A percentile compares a stretch with the other conserved stretches of the same genome.
Conservation (phyloP, 2,888 invertebrate species). For the Chloroclystis v-ata region DNA sequence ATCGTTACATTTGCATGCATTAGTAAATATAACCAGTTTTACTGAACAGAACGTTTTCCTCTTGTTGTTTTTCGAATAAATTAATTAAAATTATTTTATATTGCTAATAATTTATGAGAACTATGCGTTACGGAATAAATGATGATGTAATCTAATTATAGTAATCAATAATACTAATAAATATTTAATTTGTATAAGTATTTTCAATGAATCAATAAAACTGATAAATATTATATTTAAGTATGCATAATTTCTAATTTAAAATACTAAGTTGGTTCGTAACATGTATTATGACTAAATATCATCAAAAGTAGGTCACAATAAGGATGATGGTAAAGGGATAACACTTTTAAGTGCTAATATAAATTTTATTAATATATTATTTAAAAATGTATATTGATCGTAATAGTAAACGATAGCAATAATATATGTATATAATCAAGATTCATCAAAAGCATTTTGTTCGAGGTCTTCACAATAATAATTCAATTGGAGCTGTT, state of each 20-base stretch:
- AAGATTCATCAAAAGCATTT: conserved; percentile 27
- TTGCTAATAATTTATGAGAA: neutral
- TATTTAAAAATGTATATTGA: too few species aligned
- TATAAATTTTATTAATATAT: too few species aligned
- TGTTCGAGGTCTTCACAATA: conserved; percentile 31
- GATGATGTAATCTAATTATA: neutral
- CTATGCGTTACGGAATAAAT: neutral
- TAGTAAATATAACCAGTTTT: conserved; percentile 35
- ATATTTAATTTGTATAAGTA: too few species aligned
- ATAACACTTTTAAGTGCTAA: too few species aligned
- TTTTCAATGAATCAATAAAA: too few species aligned
- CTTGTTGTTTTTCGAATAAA: conserved; percentile 32
- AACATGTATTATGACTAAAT: too few species aligned
- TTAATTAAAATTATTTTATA: conserved; percentile 20
- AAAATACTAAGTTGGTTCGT: too few species aligned
- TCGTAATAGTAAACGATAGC: too few species aligned
- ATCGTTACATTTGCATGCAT: conserved; percentile 33
- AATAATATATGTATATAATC: conserved; percentile 27
- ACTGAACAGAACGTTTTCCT: conserved; percentile 38
- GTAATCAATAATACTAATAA: neutral
- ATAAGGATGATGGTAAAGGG: too few species aligned
- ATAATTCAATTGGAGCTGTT: conserved; percentile 29
- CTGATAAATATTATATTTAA: too few species aligned
- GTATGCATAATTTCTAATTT: too few species aligned
- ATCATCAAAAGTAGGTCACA: too few species aligned